These are phyloP conservation scores for Metellina segmentata DNA, from an alignment of 2,888 invertebrate genomes.

Conservation along the genomic window DNA sequence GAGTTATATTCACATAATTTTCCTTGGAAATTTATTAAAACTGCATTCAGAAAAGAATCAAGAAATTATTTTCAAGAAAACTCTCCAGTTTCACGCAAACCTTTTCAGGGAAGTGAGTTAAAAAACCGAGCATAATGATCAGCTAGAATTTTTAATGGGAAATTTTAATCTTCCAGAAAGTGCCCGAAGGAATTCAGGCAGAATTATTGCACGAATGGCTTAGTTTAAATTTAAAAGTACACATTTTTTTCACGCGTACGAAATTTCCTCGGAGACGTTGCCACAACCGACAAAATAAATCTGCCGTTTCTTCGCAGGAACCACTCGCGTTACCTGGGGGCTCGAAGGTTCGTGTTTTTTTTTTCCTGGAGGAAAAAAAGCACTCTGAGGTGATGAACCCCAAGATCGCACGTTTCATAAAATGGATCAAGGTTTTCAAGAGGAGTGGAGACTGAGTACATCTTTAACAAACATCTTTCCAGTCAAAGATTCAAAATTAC, in stretches of 20 bases:
- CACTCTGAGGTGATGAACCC: constrained; percentile 24
- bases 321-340: constrained; percentile 1
- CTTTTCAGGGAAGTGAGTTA: neutral
- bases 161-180: neutral
- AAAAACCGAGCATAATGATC: neutral
- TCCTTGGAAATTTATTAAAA: too few species aligned
- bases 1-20: too few species aligned
- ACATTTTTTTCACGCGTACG: neutral
- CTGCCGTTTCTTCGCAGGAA: neutral
- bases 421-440: constrained; percentile 54
- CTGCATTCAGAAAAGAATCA: too few species aligned
- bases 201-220: neutral
- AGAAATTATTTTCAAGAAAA: too few species aligned
- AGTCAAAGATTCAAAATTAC: constrained; percentile 16
- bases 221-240: neutral
- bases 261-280: neutral
- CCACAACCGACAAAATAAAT: neutral
- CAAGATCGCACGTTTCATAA: constrained; percentile 11
- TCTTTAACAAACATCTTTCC: constrained; percentile 15
- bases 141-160: neutral
- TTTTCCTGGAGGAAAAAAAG: constrained; percentile 48
- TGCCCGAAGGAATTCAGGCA: neutral
- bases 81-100: neutral
- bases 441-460: neutral
- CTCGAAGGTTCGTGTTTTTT: constrained; percentile 11